phyloP scores from a whole-genome alignment of 1,140 invertebrate genomes.

The Sycophaga agraensis region DNA sequence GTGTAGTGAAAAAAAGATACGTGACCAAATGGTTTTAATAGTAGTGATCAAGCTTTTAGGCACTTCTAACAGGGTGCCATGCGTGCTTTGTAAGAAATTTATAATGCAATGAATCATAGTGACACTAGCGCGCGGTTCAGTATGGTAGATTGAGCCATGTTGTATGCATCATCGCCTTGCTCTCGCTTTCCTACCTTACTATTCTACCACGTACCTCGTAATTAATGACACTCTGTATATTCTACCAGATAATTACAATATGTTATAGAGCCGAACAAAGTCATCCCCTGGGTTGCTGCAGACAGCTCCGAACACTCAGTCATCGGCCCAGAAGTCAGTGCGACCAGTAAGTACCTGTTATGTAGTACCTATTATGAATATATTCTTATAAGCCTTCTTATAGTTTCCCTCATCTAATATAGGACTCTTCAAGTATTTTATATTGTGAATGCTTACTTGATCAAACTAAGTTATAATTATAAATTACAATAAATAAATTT shows the following conservation, averaged over 20 bases:
- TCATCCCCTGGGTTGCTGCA: conserved; percentile 39
- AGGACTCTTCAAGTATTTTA: no score
- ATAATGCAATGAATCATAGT: conserved; percentile 52
- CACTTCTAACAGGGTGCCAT: no score
- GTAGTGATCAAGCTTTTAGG: no score
- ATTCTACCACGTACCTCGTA: conserved; percentile 45
- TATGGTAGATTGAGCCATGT: conserved; percentile 56
- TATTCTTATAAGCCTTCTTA: no score
- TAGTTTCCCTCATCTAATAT: no score
- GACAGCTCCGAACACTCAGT: conserved; percentile 53
- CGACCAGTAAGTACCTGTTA: conserved; percentile 57
- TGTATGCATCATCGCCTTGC: conserved; percentile 25
- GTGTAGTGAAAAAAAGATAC: no score
- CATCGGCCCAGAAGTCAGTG: conserved; percentile 60
- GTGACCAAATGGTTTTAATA: no score
- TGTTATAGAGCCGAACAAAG: conserved; percentile 57
- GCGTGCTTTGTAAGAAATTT: conserved; percentile 38
- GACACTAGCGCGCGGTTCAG: conserved; percentile 21
- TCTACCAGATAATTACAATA: conserved; percentile 56
- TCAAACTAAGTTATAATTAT: no score
- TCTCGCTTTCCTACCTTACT: background rate
- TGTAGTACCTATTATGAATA: no score
- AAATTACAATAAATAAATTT: no score
- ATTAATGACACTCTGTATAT: conserved; percentile 56
- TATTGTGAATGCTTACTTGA: no score